A percentile compares a stretch with the other conserved stretches of the same genome.
Evolutionary conservation across 2,888 invertebrate species (phyloP).

Genomic region (Eupithecia inturbata): DNA sequence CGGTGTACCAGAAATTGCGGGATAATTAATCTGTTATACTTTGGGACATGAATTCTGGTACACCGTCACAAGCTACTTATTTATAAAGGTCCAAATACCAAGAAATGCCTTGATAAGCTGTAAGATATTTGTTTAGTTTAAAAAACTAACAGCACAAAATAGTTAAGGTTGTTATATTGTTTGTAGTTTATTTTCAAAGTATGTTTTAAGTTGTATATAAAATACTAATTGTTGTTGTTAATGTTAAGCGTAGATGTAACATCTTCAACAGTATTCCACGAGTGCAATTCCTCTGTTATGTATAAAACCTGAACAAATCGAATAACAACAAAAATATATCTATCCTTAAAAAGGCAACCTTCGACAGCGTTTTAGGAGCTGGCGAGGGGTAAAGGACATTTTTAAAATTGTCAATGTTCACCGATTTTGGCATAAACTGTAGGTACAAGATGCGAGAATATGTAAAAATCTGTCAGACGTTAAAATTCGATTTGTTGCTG

Average conservation of each 20-base stretch:
- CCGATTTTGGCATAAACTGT: neutral
- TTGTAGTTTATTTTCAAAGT: constrained; percentile 53
- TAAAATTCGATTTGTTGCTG: constrained; percentile 39
- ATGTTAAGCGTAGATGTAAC: constrained; percentile 56
- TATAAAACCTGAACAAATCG: constrained; percentile 23
- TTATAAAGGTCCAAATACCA: constrained; percentile 27
- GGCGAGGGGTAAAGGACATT: neutral
- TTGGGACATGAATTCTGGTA: neutral
- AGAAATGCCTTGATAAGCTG: constrained; percentile 38
- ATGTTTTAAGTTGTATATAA: constrained; percentile 62
- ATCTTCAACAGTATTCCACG: constrained; percentile 71
- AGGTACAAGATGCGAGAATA: neutral
- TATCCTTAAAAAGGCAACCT: neutral
- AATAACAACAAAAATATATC: neutral
- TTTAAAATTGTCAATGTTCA: neutral
- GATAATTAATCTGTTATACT: neutral
- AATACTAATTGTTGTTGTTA: constrained; percentile 58
- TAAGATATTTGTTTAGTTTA: constrained; percentile 35
- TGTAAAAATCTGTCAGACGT: neutral
- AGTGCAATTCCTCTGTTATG: constrained; percentile 69
- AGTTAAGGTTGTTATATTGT: constrained; percentile 54
- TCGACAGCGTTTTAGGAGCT: neutral
- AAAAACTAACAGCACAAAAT: constrained; percentile 43
- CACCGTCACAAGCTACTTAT: neutral
- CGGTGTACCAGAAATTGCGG: neutral